These are phyloP conservation scores for Molanna angustata DNA, from an alignment of 2,888 invertebrate genomes.

Conservation along the genomic window DNA sequence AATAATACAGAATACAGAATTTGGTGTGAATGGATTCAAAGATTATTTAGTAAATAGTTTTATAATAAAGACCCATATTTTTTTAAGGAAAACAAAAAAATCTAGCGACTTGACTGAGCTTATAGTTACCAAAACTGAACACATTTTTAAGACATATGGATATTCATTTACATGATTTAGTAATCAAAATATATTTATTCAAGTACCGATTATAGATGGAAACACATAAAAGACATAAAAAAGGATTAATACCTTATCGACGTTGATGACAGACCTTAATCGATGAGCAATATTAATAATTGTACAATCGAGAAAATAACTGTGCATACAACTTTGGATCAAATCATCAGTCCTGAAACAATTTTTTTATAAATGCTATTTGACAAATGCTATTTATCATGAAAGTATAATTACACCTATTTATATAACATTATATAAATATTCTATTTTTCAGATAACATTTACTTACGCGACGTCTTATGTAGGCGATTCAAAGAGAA, in stretches of 20 bases:
- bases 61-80: too few relatives aligned
- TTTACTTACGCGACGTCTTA: too few relatives aligned
- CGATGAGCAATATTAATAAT: conserved; percentile 90
- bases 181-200: background rate
- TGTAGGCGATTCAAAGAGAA: too few relatives aligned
- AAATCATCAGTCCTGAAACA: conserved; percentile 65
- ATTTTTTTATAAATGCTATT: too few relatives aligned
- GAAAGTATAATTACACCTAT: too few relatives aligned
- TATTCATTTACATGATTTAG: conserved; percentile 1
- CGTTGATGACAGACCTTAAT: conserved; percentile 76
- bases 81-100: background rate
- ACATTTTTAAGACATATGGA: background rate
- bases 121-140: too few relatives aligned
- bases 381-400: too few relatives aligned
- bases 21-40: too few relatives aligned
- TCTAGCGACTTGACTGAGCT: background rate
- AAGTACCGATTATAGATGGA: background rate
- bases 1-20: background rate
- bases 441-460: too few relatives aligned
- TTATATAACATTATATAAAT: too few relatives aligned
- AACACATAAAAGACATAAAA: conserved; percentile 55
- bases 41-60: too few relatives aligned
- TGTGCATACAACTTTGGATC: conserved; percentile 77
- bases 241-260: conserved; percentile 58
- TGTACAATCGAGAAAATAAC: conserved; percentile 75